Evolutionary conservation across 2,797 vertebrate genomes (phyloP).

Genomic region (Poeciliopsis infans): DNA sequence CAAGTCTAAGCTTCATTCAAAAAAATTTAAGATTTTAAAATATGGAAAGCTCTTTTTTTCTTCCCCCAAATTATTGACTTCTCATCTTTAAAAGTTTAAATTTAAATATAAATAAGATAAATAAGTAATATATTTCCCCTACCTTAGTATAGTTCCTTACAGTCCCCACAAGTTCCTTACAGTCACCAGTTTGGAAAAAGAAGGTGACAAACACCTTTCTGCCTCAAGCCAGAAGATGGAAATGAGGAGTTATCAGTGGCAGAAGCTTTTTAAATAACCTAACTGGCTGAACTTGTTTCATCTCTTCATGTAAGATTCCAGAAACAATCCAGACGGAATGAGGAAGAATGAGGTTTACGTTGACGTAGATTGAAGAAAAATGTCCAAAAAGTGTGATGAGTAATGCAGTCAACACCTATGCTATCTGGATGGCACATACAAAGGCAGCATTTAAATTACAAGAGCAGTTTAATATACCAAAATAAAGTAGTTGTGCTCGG

Average conservation of each 20-base stretch:
- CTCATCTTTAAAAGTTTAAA: background rate
- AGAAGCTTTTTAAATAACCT: constrained; percentile 19
- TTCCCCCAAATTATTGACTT: background rate
- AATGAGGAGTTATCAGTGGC: constrained; percentile 14
- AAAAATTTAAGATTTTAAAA: background rate
- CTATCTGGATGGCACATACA: background rate
- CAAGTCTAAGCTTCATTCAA: background rate
- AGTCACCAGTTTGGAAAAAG: background rate
- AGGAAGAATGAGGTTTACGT: background rate
- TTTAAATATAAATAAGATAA: background rate
- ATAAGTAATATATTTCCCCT: constrained; percentile 19
- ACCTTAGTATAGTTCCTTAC: constrained; percentile 35
- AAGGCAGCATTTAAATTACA: background rate
- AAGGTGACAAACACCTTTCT: background rate
- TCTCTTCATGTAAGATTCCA: constrained; percentile 6
- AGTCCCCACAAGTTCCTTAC: constrained; percentile 12
- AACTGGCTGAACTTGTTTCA: constrained; percentile 56
- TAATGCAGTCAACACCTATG: background rate
- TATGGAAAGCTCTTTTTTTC: background rate
- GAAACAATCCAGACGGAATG: background rate
- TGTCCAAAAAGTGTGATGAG: background rate
- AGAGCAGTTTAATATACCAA: background rate
- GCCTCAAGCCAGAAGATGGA: constrained; percentile 2
- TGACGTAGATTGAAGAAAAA: constrained; percentile 7
- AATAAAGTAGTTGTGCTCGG: background rate